Conservation (phyloP, 1,140 invertebrate species). For the Diuraphis noxia region DNA sequence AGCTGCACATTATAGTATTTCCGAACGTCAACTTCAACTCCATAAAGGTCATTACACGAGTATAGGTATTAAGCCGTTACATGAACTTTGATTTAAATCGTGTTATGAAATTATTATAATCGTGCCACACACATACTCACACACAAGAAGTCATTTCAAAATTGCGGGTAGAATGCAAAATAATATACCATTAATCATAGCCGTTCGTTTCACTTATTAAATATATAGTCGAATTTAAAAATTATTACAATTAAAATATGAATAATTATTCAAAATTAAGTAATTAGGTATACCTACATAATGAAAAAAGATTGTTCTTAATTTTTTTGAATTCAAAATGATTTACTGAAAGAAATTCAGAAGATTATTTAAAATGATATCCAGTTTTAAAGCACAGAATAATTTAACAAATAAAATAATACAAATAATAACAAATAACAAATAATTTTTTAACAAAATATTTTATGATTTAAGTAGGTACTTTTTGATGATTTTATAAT, state of each 20-base stretch:
- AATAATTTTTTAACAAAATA: too few species aligned
- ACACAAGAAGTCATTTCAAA: neutral
- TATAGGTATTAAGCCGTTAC: neutral
- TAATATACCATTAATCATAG: neutral
- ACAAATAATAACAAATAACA: too few species aligned
- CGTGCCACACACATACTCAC: neutral
- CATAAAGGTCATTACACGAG: too few species aligned
- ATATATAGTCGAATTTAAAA: neutral
- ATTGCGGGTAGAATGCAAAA: neutral
- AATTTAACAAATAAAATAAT: neutral
- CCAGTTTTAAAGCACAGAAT: neutral
- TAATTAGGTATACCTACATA: neutral
- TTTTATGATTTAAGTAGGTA: neutral
- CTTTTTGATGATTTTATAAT: neutral
- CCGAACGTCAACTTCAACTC: neutral
- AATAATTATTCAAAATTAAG: neutral
- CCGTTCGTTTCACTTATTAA: neutral
- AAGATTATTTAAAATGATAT: neutral
- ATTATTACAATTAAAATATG: neutral
- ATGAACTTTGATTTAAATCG: neutral
- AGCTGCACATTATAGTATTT: neutral
- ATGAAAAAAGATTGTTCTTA: neutral
- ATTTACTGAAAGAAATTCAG: neutral
- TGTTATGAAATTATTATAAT: neutral
- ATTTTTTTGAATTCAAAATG: neutral